These are phyloP conservation scores for Phylloscopus collybita DNA, from an alignment of 2,797 vertebrate species.

Conservation along the genomic window DNA sequence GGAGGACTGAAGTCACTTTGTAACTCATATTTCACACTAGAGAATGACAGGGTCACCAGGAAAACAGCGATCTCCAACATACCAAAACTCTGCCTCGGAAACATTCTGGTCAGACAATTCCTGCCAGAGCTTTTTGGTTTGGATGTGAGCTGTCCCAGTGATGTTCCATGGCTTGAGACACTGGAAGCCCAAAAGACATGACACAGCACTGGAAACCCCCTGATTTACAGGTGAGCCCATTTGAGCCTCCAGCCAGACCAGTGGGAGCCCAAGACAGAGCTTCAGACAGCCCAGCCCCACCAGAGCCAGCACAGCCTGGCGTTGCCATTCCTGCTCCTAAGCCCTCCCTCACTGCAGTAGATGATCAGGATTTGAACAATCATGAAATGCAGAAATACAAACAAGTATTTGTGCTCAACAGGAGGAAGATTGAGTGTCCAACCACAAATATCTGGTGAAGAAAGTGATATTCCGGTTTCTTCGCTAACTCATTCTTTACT, in stretches of 20 bases:
- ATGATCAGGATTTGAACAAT: background rate
- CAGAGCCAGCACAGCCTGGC: background rate
- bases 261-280: background rate
- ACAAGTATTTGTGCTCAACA: background rate
- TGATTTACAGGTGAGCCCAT: background rate
- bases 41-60: background rate
- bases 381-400: fast-evolving
- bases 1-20: background rate
- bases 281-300: background rate
- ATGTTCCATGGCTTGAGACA: background rate
- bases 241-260: background rate
- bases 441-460: background rate
- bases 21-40: background rate
- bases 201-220: background rate
- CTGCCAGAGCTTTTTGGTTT: background rate
- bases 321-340: background rate
- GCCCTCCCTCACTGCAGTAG: background rate
- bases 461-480: background rate
- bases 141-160: background rate
- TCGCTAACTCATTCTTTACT: background rate
- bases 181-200: background rate
- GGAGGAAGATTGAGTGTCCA: background rate
- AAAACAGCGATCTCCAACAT: background rate
- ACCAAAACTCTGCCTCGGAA: background rate
- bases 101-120: background rate